Evolutionary conservation across 2,888 invertebrate genomes (phyloP).

Genomic region (Diabrotica balteata): DNA sequence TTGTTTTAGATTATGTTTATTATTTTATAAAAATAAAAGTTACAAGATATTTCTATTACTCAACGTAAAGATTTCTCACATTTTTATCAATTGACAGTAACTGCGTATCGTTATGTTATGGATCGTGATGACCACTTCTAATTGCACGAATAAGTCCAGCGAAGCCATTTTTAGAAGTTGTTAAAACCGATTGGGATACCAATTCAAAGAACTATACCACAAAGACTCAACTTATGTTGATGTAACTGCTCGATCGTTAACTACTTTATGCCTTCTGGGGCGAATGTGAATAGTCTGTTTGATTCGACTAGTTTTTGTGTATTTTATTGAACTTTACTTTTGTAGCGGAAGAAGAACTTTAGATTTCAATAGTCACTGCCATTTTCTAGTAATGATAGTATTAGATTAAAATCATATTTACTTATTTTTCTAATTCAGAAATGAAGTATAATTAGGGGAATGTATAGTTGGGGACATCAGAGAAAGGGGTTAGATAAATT

Average conservation of each 20-base stretch:
- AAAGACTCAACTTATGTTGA: constrained; percentile 28
- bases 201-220: constrained; percentile 35
- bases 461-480: too few relatives aligned
- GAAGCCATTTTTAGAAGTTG: constrained; percentile 40
- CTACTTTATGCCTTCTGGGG: constrained; percentile 9
- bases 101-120: constrained; percentile 20
- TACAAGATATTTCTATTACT: too few relatives aligned
- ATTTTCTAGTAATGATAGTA: too few relatives aligned
- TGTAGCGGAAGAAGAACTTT: too few relatives aligned
- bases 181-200: constrained; percentile 36
- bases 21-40: too few relatives aligned
- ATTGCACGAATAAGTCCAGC: constrained; percentile 38
- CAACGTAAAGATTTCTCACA: constrained; percentile 4
- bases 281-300: constrained; percentile 10
- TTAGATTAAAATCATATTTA: too few relatives aligned
- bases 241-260: constrained; percentile 14
- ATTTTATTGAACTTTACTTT: too few relatives aligned
- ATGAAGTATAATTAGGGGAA: too few relatives aligned
- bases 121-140: constrained; percentile 39
- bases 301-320: constrained; percentile 11
- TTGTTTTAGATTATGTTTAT: too few relatives aligned
- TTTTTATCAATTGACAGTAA: constrained; percentile 9
- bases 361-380: too few relatives aligned
- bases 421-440: too few relatives aligned
- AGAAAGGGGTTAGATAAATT: too few relatives aligned